A percentile compares a stretch with the other conserved stretches of the same genome.
phyloP scores from a whole-genome alignment of 2,888 invertebrate species.

The Notocelia uddmanniana region DNA sequence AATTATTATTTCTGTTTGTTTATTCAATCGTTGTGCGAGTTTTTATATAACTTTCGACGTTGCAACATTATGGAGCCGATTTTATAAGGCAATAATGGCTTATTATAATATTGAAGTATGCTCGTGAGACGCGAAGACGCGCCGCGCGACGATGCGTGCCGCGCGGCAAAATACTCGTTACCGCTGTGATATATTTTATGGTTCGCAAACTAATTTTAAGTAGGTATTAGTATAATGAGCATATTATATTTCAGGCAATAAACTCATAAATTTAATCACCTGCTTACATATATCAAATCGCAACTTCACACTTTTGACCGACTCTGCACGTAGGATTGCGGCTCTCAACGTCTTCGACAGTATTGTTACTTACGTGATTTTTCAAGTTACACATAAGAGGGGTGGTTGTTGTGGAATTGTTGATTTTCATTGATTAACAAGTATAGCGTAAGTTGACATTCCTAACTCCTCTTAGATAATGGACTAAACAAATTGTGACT shows the following conservation, averaged over 20 bases:
- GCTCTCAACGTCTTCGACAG: background rate
- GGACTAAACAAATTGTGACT: background rate
- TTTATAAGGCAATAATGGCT: slow-evolving; percentile 17
- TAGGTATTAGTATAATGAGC: slow-evolving; percentile 31
- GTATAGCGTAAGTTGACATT: background rate
- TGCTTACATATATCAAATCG: slow-evolving; percentile 17
- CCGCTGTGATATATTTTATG: slow-evolving; percentile 35
- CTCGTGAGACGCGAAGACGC: background rate
- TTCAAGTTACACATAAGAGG: too few relatives aligned
- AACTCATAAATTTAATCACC: slow-evolving; percentile 33
- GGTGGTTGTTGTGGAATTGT: too few relatives aligned
- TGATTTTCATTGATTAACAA: background rate
- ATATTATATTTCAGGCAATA: slow-evolving; percentile 36
- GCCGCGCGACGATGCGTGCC: slow-evolving; percentile 3
- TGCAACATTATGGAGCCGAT: slow-evolving; percentile 23
- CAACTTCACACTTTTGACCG: slow-evolving; percentile 11
- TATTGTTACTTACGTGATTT: too few relatives aligned
- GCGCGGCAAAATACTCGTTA: slow-evolving; percentile 11
- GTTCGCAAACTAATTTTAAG: slow-evolving; percentile 19
- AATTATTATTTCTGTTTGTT: slow-evolving; percentile 45
- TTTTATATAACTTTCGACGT: slow-evolving; percentile 26
- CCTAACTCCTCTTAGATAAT: too few relatives aligned
- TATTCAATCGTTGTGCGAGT: slow-evolving; percentile 32
- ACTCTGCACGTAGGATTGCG: slow-evolving; percentile 12
- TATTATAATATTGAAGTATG: slow-evolving; percentile 27